Percentiles rank a stretch among this genome's conserved stretches.
Evolutionary conservation across 2,888 invertebrate species (phyloP).

Genomic region (Carterocephalus palaemon): DNA sequence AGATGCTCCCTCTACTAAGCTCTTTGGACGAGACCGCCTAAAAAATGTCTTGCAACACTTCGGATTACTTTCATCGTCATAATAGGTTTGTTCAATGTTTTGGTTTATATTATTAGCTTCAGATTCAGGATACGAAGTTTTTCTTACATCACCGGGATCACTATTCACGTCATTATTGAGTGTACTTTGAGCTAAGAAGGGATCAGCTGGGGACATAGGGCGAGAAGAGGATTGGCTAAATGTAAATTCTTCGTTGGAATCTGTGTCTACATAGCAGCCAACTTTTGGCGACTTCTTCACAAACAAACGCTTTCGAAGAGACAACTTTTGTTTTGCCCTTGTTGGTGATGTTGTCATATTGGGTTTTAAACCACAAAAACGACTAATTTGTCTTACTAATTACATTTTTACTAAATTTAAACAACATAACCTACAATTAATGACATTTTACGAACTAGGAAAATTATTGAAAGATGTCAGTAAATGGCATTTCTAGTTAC

Average conservation of each 20-base stretch:
- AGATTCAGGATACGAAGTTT: slow-evolving; percentile 45
- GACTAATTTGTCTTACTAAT: slow-evolving; percentile 69
- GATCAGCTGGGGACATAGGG: slow-evolving; percentile 72
- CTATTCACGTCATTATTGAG: slow-evolving; percentile 47
- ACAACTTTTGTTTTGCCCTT: slow-evolving; percentile 71
- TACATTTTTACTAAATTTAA: slow-evolving; percentile 71
- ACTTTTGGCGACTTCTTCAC: slow-evolving; percentile 77
- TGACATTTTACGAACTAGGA: slow-evolving; percentile 46
- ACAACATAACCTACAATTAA: slow-evolving; percentile 65
- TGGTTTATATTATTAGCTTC: slow-evolving; percentile 45
- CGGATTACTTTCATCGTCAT: slow-evolving; percentile 58
- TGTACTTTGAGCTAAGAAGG: slow-evolving; percentile 68
- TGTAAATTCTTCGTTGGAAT: slow-evolving; percentile 70
- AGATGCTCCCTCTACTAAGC: slow-evolving; percentile 54
- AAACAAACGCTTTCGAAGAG: slow-evolving; percentile 70
- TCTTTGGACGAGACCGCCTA: slow-evolving; percentile 66
- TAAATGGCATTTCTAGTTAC: slow-evolving; percentile 22
- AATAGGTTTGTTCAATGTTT: slow-evolving; percentile 41
- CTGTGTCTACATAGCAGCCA: slow-evolving; percentile 73
- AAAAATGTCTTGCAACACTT: slow-evolving; percentile 71
- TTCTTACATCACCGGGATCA: slow-evolving; percentile 45
- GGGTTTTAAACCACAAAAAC: slow-evolving; percentile 57
- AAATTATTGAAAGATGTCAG: slow-evolving; percentile 28
- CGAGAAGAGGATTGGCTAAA: slow-evolving; percentile 62
- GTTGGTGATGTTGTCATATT: slow-evolving; percentile 74